Percentiles rank a stretch among this genome's conserved stretches.
Evolutionary conservation across 2,797 vertebrate species (phyloP).

Genomic region (Coregonus sp.): DNA sequence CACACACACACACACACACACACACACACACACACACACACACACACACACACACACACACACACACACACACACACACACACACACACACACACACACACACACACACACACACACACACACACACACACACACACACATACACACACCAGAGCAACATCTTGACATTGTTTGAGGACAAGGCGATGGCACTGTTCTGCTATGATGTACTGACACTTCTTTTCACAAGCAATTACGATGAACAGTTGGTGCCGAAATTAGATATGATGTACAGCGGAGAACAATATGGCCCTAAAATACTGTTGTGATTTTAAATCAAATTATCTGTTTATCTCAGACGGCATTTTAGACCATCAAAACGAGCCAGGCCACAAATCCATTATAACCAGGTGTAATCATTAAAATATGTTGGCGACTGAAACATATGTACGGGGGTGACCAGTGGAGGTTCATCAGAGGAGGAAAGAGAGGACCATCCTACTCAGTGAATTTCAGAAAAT

Average conservation of each 20-base stretch:
- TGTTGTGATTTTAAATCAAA: conserved; percentile 39
- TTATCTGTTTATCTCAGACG: not conserved
- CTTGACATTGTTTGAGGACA: conserved; percentile 58
- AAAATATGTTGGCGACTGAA: not conserved
- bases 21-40: conserved; percentile 28
- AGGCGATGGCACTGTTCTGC: conserved; percentile 55
- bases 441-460: no score
- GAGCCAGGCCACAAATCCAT: not conserved
- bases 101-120: no score
- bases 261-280: conserved; percentile 16
- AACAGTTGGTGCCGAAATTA: conserved; percentile 33
- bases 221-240: conserved; percentile 58
- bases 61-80: no score
- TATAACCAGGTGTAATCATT: not conserved
- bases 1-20: not conserved
- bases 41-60: no score
- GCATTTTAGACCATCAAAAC: not conserved
- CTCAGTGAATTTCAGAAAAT: no score
- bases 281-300: conserved; percentile 28
- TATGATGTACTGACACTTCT: conserved; percentile 58
- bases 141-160: conserved; percentile 47
- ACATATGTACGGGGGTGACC: not conserved
- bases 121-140: conserved; percentile 2
- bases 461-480: no score
- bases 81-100: no score